Percentiles rank a stretch among this genome's conserved stretches.
phyloP scores from a whole-genome alignment of 2,797 vertebrate genomes.

The Phoxinus dragarum region DNA sequence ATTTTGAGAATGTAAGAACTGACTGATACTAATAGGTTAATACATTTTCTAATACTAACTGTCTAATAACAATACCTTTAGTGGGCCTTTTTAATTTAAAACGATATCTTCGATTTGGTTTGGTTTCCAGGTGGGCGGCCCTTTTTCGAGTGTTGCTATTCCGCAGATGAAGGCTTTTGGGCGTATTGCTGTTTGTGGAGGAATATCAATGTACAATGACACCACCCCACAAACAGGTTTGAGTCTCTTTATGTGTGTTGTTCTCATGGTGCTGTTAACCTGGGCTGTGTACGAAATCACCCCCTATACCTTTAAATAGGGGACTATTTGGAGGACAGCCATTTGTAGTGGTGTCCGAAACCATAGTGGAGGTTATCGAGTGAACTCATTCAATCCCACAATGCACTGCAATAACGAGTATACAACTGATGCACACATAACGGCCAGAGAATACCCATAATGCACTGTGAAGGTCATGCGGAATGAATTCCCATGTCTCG shows the following conservation, averaged over 20 bases:
- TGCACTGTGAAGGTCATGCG: not conserved
- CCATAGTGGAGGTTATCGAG: not conserved
- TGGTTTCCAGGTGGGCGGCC: constrained; percentile 80
- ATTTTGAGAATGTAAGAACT: constrained; percentile 90
- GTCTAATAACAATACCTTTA: not conserved
- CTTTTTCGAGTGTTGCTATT: constrained; percentile 75
- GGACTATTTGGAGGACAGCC: not conserved
- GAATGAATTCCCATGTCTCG: not conserved
- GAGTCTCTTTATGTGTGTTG: not conserved
- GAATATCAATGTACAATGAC: constrained; percentile 78
- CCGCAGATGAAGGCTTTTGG: constrained; percentile 81
- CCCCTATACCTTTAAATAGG: not conserved
- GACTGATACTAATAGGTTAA: too few relatives aligned
- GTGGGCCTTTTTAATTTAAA: not conserved
- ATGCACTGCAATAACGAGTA: not conserved
- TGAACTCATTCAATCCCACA: not conserved
- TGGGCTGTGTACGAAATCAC: not conserved
- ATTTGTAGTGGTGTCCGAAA: not conserved
- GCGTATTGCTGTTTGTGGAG: constrained; percentile 81
- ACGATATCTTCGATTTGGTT: not conserved
- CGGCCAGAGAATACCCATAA: not conserved
- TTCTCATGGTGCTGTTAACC: not conserved
- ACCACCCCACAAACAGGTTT: constrained; percentile 73
- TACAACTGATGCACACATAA: not conserved
- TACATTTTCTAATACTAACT: not conserved